Evolutionary conservation across 2,113 vertebrate species (phyloP).

Genomic region (zebrafish (Danio rerio)): GRCz12tu NC_133180.1:29146001-29146500

Average conservation of each 20-base stretch:
- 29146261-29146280: slow-evolving; percentile 63
- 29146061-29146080: background rate
- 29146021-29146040: background rate
- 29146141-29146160: background rate
- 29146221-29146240: slow-evolving; percentile 12
- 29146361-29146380: slow-evolving; percentile 17
- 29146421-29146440: slow-evolving; percentile 7
- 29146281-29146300: slow-evolving; percentile 7
- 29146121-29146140: background rate
- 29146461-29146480: too few species aligned
- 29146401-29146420: slow-evolving; percentile 15
- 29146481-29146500: too few species aligned
- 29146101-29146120: background rate
- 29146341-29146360: background rate
- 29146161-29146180: background rate
- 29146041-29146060: background rate
- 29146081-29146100: background rate
- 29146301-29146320: slow-evolving; percentile 16
- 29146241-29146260: slow-evolving; percentile 18
- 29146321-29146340: background rate
- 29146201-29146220: background rate
- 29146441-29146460: background rate
- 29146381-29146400: background rate
- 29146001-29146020: background rate
- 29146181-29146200: background rate